These are phyloP conservation scores for Guaruba guarouba DNA, from an alignment of 2,113 vertebrate genomes.

Conservation along the genomic window DNA sequence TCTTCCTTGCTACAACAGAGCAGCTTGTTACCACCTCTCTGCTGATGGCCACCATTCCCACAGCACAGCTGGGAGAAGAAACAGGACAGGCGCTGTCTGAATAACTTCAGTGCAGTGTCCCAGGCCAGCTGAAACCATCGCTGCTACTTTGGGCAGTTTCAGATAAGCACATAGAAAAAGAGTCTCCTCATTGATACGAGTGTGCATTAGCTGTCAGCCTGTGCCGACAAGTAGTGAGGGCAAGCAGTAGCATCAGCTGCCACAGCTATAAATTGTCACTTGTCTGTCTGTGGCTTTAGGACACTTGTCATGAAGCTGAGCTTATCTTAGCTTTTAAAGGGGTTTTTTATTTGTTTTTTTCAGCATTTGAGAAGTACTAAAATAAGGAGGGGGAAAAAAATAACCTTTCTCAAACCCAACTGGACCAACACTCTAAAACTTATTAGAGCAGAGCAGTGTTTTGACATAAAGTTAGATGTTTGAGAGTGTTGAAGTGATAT, in stretches of 20 bases:
- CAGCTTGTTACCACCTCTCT: not conserved
- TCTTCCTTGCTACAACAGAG: not conserved
- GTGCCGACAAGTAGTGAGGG: not conserved
- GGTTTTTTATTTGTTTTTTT: not conserved
- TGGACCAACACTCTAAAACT: accelerated
- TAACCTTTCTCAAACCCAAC: not conserved
- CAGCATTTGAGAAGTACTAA: not conserved
- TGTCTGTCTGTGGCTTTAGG: not conserved
- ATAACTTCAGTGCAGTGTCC: not conserved
- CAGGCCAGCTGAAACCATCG: not conserved
- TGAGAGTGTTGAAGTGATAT: not conserved
- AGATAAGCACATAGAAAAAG: not conserved
- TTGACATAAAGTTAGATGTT: not conserved
- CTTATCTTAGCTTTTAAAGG: not conserved
- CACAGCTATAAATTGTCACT: not conserved
- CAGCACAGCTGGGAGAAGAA: not conserved
- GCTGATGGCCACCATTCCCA: not conserved
- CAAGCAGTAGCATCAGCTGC: not conserved
- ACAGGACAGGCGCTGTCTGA: not conserved
- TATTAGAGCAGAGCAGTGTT: not conserved
- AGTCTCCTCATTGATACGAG: not conserved
- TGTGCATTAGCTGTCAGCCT: accelerated
- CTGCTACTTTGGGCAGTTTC: not conserved
- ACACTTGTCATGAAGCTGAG: not conserved
- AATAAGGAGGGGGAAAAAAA: not conserved